phyloP scores from a whole-genome alignment of 2,888 invertebrate genomes.

The Stegana nigrithorax region DNA sequence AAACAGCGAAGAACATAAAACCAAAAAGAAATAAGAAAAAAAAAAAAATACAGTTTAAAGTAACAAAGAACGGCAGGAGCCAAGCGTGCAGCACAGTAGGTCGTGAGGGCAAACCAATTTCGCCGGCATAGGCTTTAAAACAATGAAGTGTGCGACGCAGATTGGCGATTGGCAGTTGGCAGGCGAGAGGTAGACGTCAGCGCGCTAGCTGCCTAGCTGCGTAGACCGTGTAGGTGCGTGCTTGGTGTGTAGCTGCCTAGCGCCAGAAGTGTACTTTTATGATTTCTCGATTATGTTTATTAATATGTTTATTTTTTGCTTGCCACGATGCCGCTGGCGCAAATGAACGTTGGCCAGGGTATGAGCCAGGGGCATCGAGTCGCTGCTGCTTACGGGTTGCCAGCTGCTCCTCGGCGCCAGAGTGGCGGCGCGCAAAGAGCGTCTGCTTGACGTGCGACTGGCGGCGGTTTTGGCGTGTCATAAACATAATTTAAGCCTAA shows the following conservation, averaged over 20 bases:
- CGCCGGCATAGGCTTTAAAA: background rate
- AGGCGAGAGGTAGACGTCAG: background rate
- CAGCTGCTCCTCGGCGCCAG: background rate
- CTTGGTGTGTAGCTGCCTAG: background rate
- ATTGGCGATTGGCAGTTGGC: background rate
- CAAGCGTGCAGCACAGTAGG: no score
- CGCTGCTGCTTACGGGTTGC: background rate
- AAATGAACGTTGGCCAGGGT: no score
- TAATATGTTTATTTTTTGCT: slow-evolving; percentile 43
- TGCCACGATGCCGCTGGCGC: no score
- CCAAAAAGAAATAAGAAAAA: background rate
- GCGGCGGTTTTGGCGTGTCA: background rate
- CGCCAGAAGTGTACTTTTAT: slow-evolving; percentile 23
- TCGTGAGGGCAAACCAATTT: background rate
- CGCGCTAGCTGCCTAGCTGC: background rate
- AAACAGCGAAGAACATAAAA: no score
- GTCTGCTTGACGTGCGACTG: background rate
- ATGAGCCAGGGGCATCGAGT: no score
- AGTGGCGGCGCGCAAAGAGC: background rate
- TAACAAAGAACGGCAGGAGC: no score
- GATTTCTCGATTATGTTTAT: slow-evolving; percentile 45
- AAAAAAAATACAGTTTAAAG: background rate
- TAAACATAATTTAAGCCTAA: slow-evolving; percentile 3
- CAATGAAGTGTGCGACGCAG: background rate
- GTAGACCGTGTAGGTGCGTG: background rate